A percentile compares a stretch with the other conserved stretches of the same genome.
phyloP scores from a whole-genome alignment of 2,888 invertebrate genomes.

The Ormyrus pomaceus region DNA sequence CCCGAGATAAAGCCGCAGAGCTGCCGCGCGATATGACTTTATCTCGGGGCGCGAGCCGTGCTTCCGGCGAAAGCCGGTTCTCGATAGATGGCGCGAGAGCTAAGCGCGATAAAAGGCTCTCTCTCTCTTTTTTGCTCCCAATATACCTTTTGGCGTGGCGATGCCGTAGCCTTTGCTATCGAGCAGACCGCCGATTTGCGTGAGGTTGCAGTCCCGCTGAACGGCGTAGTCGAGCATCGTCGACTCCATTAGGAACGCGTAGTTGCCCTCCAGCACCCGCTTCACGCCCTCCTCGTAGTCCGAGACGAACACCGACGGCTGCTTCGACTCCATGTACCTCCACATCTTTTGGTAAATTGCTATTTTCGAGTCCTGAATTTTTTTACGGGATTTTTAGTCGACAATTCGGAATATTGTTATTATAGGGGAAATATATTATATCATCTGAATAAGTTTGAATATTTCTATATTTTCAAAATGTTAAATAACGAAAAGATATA shows the following conservation, averaged over 20 bases:
- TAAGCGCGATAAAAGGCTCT: too few species aligned
- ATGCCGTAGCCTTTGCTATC: conserved; percentile 96
- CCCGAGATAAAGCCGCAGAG: background rate
- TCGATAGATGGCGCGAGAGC: background rate
- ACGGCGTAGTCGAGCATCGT: conserved; percentile 97
- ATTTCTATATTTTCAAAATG: too few species aligned
- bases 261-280: conserved; percentile 91
- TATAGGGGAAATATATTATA: too few species aligned
- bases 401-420: too few species aligned
- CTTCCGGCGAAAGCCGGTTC: background rate
- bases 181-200: conserved; percentile 94
- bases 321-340: conserved; percentile 91
- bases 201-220: conserved; percentile 96
- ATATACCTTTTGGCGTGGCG: conserved; percentile 93
- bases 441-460: too few species aligned
- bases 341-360: conserved; percentile 96
- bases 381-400: too few species aligned
- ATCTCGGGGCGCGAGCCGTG: background rate
- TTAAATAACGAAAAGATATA: too few species aligned
- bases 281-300: conserved; percentile 95
- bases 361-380: conserved; percentile 88
- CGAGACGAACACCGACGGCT: conserved; percentile 89
- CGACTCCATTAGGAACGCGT: conserved; percentile 98
- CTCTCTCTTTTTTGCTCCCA: too few species aligned
- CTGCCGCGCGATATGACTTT: background rate